Conservation (phyloP, 2,797 vertebrate genomes). For the Fratercula arctica region DNA sequence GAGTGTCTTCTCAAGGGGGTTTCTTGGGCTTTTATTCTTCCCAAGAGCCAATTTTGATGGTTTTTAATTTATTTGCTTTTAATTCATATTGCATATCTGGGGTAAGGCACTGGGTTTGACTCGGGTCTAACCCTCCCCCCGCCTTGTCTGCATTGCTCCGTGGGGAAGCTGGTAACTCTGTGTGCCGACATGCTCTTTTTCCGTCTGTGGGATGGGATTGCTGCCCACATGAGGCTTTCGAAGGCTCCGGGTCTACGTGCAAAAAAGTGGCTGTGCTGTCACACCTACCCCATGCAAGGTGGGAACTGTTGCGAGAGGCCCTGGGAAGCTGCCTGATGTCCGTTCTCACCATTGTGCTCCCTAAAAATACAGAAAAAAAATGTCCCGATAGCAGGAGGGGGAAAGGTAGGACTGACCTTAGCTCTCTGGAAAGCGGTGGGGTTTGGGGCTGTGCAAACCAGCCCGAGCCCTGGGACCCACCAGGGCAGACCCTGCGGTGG, state of each 20-base stretch:
- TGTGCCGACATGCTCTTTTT: accelerated
- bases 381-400: accelerated
- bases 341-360: accelerated
- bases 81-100: accelerated
- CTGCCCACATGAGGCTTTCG: accelerated
- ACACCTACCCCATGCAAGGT: accelerated
- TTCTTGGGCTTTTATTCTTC: neutral
- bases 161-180: neutral
- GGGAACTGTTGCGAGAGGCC: neutral
- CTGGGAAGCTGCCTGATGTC: neutral
- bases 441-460: neutral
- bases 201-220: too few relatives aligned
- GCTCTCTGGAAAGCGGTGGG: neutral
- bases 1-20: neutral
- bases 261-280: too few relatives aligned
- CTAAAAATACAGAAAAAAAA: accelerated
- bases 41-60: neutral
- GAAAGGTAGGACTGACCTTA: neutral
- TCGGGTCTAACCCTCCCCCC: accelerated
- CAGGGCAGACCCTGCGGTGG: accelerated
- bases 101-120: neutral
- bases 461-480: neutral
- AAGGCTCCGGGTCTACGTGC: neutral
- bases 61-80: neutral
- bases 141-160: accelerated